Evolutionary conservation across 2,797 vertebrate genomes (phyloP).

Genomic region (Pterois miles): DNA sequence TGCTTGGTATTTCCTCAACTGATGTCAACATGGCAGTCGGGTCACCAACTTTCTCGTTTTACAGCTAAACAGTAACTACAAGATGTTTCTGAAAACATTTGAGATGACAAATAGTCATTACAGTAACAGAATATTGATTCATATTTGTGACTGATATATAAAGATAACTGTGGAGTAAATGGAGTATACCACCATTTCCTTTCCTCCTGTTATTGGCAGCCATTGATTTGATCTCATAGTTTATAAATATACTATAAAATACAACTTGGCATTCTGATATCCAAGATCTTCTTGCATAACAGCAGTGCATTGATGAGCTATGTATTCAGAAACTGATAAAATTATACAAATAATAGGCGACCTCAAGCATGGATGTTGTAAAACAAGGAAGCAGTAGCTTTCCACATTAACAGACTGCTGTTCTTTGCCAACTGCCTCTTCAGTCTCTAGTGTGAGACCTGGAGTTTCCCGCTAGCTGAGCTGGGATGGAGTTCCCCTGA

Average conservation of each 20-base stretch:
- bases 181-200: neutral
- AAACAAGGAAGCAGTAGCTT: neutral
- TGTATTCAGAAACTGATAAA: neutral
- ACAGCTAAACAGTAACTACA: too few species aligned
- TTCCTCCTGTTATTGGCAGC: neutral
- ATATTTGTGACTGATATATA: too few species aligned
- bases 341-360: neutral
- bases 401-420: neutral
- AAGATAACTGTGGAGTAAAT: too few species aligned
- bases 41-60: too few species aligned
- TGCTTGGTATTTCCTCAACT: too few species aligned
- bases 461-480: slow-evolving; percentile 15
- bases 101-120: too few species aligned
- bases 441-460: slow-evolving; percentile 14
- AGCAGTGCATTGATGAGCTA: neutral
- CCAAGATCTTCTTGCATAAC: neutral
- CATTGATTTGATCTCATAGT: neutral
- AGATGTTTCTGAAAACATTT: too few species aligned
- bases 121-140: too few species aligned
- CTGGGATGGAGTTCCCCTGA: slow-evolving; percentile 19
- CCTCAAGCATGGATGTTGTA: neutral
- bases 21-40: too few species aligned
- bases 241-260: neutral
- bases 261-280: neutral
- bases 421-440: slow-evolving; percentile 9